phyloP scores from a whole-genome alignment of 2,113 vertebrate species.

The Scartelaos histophorus region DNA sequence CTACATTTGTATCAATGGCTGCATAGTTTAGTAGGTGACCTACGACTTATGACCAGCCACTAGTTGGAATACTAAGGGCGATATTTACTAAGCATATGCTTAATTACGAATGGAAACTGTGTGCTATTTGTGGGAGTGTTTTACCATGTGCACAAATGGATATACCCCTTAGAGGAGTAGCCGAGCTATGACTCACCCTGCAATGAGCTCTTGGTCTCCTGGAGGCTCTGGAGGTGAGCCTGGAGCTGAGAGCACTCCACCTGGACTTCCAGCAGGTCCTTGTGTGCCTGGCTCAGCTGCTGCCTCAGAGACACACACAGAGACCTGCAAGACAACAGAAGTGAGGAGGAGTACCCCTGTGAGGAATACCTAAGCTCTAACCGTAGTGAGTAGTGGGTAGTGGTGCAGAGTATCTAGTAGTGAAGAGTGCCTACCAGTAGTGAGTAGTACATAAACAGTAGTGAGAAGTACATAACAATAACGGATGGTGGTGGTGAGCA shows the following conservation, averaged over 20 bases:
- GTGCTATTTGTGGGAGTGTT: too few species aligned
- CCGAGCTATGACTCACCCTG: background rate
- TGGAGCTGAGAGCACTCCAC: background rate
- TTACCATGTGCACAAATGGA: too few species aligned
- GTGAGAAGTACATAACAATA: too few species aligned
- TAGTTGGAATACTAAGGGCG: background rate
- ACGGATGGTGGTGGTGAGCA: background rate
- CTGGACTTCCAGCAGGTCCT: background rate
- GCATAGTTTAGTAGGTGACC: too few species aligned
- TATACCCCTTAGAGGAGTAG: background rate
- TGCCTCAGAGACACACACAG: slow-evolving; percentile 4
- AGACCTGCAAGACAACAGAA: background rate
- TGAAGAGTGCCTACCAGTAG: background rate
- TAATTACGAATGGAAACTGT: too few species aligned
- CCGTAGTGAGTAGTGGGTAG: too few species aligned
- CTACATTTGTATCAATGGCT: too few species aligned
- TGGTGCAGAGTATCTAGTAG: background rate
- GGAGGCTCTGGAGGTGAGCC: background rate
- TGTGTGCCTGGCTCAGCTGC: background rate
- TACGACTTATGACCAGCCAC: too few species aligned
- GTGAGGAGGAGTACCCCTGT: background rate
- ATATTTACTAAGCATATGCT: too few species aligned
- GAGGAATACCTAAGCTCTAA: background rate
- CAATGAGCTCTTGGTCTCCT: background rate
- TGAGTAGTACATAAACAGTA: background rate